Percentiles rank a stretch among this genome's conserved stretches.
Conservation (phyloP, 2,797 vertebrate species). For the Anguilla anguilla region DNA sequence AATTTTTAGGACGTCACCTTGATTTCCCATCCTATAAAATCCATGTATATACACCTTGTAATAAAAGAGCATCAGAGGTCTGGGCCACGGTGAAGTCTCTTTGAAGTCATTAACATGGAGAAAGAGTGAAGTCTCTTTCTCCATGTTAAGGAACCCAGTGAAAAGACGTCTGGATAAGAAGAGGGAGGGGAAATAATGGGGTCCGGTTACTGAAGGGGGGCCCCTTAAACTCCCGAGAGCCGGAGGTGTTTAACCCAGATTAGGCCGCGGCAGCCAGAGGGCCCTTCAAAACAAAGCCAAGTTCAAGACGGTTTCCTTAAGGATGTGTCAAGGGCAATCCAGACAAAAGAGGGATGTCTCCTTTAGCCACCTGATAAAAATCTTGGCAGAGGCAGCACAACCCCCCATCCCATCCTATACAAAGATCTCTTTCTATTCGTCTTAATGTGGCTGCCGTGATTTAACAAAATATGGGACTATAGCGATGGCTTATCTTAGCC, state of each 20-base stretch:
- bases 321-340: slow-evolving; percentile 83
- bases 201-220: slow-evolving; percentile 34
- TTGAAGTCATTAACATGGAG: neutral
- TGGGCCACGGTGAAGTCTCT: neutral
- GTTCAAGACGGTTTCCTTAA: slow-evolving; percentile 77
- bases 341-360: slow-evolving; percentile 86
- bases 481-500: slow-evolving; percentile 81
- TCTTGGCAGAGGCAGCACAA: slow-evolving; percentile 75
- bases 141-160: slow-evolving; percentile 34
- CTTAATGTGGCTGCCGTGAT: slow-evolving; percentile 73
- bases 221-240: slow-evolving; percentile 71
- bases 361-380: slow-evolving; percentile 82
- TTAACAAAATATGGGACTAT: slow-evolving; percentile 71
- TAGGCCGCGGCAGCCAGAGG: slow-evolving; percentile 74
- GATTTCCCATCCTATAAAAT: too few relatives aligned
- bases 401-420: slow-evolving; percentile 71
- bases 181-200: slow-evolving; percentile 33
- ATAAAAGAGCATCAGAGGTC: neutral
- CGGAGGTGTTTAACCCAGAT: slow-evolving; percentile 78
- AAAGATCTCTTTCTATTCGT: slow-evolving; percentile 75
- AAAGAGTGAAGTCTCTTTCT: slow-evolving; percentile 29
- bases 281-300: slow-evolving; percentile 81
- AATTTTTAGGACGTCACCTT: too few relatives aligned
- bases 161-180: slow-evolving; percentile 50
- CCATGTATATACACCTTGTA: too few relatives aligned